Conservation (phyloP, 35 echinoderm and acorn worm species). For the Acanthaster planci region DNA sequence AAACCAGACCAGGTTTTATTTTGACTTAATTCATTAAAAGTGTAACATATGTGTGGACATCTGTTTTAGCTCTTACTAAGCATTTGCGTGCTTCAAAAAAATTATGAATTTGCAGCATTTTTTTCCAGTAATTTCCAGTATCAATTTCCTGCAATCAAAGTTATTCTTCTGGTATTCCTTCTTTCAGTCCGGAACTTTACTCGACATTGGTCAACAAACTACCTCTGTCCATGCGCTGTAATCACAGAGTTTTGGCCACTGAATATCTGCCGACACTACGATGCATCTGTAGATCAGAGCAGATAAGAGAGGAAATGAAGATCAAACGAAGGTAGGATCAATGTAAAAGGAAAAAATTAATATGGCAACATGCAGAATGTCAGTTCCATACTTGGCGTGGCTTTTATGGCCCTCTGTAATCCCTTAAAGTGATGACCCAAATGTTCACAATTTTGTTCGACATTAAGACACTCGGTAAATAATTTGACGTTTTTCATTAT, state of each 20-base stretch:
- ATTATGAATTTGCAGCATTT: too few relatives aligned
- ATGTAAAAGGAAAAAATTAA: not conserved
- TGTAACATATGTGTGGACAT: too few relatives aligned
- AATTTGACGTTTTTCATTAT: too few relatives aligned
- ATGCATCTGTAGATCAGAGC: conserved; percentile 59
- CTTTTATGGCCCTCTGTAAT: not conserved
- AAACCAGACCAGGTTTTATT: too few relatives aligned
- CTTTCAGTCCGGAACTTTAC: conserved; percentile 29
- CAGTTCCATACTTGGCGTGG: not conserved
- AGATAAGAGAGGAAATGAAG: conserved; percentile 55
- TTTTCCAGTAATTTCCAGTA: too few relatives aligned
- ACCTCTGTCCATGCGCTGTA: conserved; percentile 48
- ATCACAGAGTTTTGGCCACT: conserved; percentile 29
- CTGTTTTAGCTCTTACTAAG: too few relatives aligned
- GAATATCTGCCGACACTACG: conserved; percentile 71
- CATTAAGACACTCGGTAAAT: too few relatives aligned
- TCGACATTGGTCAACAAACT: conserved; percentile 19
- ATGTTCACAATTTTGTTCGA: too few relatives aligned
- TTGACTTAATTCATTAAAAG: too few relatives aligned
- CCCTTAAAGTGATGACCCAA: not conserved
- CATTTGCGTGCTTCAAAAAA: too few relatives aligned
- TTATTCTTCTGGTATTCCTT: not conserved
- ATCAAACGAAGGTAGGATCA: conserved; percentile 71
- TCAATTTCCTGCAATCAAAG: too few relatives aligned
- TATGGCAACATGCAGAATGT: too few relatives aligned